Base-by-base conservation (phyloP, 2,113 vertebrate species). In the Stigmatopora nigra region DNA sequence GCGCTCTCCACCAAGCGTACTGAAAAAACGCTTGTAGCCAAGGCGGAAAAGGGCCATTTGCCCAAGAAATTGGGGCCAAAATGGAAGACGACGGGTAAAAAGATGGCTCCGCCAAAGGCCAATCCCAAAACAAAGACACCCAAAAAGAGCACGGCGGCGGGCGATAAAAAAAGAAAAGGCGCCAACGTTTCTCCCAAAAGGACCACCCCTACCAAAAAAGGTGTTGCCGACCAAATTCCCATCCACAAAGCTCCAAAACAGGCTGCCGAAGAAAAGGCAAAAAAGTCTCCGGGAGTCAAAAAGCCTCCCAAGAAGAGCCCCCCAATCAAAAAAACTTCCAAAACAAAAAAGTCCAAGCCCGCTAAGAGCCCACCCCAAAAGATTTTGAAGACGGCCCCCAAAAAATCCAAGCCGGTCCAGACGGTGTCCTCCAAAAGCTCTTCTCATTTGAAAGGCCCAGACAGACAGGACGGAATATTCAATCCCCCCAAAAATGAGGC, bases 51-150 rank as follows among this genome's bases (percentile, higher is more conserved):
- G 60, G 62, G 59, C 2, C 60, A 52, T 20, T 12, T 10, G 1
- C 67, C 71, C 65, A 82, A 84, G 69, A 76, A 78, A 62, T 68
- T 10, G 0, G n/a, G 61, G 13, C 64, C 69, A 70, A 82, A 79
- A 46, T 7, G 9, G 0, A 63, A 71, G 60, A 75, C 68, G 48
- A 68, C 12, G 1, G 3, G 38, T 55, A 70, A 45, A 74, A 80
- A 77, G 45, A 16, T 52, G 52, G 3, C 20, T 60, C 16, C 57
- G 56, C 19, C 65, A 51, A 84, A 84, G 46, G 14, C 45, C 1
- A 77, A 17, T 45, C 47, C 74, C 11, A 80, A 76, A 60, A 78
- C 76, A 55, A 71, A 77, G 63, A 63, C 46, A 64, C 64, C 59
- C 36, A 77, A 72, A 63, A 76, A 71, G 49, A 61, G 14, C n/a